Evolutionary conservation across 2,888 invertebrate genomes (phyloP).

Genomic region (Limnephilus auricula): DNA sequence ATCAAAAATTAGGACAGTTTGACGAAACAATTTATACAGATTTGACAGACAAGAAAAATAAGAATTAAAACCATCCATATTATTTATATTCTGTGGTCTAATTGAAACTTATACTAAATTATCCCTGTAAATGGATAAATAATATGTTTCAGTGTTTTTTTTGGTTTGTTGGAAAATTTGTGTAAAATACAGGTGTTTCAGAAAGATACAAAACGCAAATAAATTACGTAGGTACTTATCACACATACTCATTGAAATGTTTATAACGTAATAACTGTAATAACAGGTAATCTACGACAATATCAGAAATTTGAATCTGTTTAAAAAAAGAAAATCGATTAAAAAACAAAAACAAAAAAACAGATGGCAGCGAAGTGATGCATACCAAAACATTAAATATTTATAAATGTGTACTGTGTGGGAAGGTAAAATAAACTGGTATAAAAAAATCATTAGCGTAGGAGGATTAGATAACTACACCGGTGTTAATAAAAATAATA

Average conservation of each 20-base stretch:
- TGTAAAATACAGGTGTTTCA: not conserved
- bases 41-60: not conserved
- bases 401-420: not conserved
- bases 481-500: constrained; percentile 2
- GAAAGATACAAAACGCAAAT: not conserved
- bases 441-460: not conserved
- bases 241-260: not conserved
- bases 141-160: not conserved
- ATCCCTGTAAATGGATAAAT: not conserved
- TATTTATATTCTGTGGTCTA: too few relatives aligned
- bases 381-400: not conserved
- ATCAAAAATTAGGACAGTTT: not conserved
- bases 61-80: too few relatives aligned
- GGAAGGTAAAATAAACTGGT: not conserved
- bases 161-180: not conserved
- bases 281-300: not conserved
- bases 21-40: not conserved
- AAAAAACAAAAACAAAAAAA: not conserved
- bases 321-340: not conserved
- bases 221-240: not conserved
- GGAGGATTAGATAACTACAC: not conserved
- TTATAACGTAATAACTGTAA: not conserved
- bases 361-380: not conserved
- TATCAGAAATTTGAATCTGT: not conserved
- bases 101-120: not conserved